phyloP scores from a whole-genome alignment of 2,797 vertebrate genomes.

The Micrastur ruficollis region DNA sequence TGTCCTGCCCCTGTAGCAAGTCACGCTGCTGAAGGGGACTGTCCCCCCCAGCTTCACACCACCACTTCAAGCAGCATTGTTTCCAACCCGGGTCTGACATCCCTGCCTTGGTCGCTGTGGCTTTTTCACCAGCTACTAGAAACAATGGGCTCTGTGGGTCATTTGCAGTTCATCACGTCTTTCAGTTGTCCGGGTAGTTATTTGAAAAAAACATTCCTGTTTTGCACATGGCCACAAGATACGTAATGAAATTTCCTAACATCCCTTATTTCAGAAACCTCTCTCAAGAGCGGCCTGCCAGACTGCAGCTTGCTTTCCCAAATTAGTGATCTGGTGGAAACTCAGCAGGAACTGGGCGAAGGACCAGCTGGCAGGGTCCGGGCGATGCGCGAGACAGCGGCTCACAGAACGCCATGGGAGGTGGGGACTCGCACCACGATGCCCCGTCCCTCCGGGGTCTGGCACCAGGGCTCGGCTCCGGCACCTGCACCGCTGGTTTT shows the following conservation, averaged over 20 bases:
- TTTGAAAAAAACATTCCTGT: neutral
- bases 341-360: neutral
- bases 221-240: neutral
- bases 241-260: neutral
- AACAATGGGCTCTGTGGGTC: neutral
- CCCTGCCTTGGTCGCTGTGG: neutral
- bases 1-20: neutral
- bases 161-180: neutral
- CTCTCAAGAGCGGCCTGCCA: neutral
- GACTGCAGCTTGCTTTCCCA: neutral
- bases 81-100: neutral
- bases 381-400: rapidly evolving
- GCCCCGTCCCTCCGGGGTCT: neutral
- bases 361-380: neutral
- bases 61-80: neutral
- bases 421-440: rapidly evolving
- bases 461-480: rapidly evolving
- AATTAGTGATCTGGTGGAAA: neutral
- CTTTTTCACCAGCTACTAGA: neutral
- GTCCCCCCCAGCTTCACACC: neutral
- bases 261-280: neutral
- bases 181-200: neutral
- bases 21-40: neutral
- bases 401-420: neutral
- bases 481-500: neutral